These are phyloP conservation scores for Pachydiplax longipennis DNA, from an alignment of 2,888 invertebrate genomes.

Conservation along the genomic window DNA sequence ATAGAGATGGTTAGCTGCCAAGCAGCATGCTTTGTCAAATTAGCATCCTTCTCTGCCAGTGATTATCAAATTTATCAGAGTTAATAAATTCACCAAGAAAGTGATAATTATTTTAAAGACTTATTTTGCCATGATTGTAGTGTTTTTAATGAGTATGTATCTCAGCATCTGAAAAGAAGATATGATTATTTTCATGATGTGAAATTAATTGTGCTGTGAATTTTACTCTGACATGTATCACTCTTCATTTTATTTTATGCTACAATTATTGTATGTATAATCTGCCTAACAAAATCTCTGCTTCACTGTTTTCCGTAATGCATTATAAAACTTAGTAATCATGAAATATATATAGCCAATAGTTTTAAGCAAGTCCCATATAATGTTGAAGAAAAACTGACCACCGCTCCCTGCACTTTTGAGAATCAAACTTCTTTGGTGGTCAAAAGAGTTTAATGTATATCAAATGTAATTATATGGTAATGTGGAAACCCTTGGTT, in stretches of 20 bases:
- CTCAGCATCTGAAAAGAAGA: not conserved
- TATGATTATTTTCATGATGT: not conserved
- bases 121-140: not conserved
- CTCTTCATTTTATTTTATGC: slow-evolving; percentile 18
- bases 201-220: slow-evolving; percentile 46
- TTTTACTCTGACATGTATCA: slow-evolving; percentile 11
- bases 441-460: slow-evolving; percentile 29
- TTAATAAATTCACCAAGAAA: not conserved
- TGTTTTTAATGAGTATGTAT: not conserved
- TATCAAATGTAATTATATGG: slow-evolving; percentile 47
- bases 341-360: slow-evolving; percentile 31
- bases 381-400: slow-evolving; percentile 15
- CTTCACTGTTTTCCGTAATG: slow-evolving; percentile 35
- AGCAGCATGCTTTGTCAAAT: slow-evolving; percentile 34
- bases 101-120: not conserved
- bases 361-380: slow-evolving; percentile 4
- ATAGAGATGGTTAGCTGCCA: slow-evolving; percentile 42
- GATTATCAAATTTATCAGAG: slow-evolving; percentile 15
- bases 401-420: slow-evolving; percentile 19
- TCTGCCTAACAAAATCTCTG: slow-evolving; percentile 34
- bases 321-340: slow-evolving; percentile 38
- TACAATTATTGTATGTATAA: slow-evolving; percentile 9
- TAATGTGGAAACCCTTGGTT: slow-evolving; percentile 46
- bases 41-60: not conserved
- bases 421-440: slow-evolving; percentile 19